phyloP scores from a whole-genome alignment of 1,140 invertebrate genomes.

The Neotoxoptera formosana region DNA sequence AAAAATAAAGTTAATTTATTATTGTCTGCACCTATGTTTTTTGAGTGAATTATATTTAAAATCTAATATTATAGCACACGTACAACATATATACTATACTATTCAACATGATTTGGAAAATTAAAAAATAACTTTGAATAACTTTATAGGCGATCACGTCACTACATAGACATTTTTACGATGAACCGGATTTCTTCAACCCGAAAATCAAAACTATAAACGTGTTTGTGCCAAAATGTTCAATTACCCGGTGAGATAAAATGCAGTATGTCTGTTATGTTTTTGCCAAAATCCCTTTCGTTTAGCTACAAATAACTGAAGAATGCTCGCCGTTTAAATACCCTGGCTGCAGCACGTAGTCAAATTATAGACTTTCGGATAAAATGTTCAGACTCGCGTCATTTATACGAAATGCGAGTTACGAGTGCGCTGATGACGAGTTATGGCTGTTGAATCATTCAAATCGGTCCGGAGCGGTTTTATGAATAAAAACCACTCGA shows the following conservation, averaged over 20 bases:
- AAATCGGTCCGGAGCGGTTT: background rate
- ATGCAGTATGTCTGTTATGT: background rate
- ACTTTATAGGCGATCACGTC: background rate
- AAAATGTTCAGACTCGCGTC: background rate
- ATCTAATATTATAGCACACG: background rate
- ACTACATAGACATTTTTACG: background rate
- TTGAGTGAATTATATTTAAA: background rate
- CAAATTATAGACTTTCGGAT: background rate
- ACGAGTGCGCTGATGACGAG: background rate
- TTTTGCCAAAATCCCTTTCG: constrained; percentile 25
- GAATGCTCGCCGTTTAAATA: background rate
- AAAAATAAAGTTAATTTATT: constrained; percentile 34
- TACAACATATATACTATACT: background rate
- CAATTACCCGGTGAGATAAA: constrained; percentile 37
- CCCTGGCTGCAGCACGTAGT: background rate
- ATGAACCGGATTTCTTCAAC: constrained; percentile 22
- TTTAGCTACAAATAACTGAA: constrained; percentile 38
- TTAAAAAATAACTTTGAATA: background rate
- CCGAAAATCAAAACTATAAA: background rate
- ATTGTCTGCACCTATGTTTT: background rate
- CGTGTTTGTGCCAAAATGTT: constrained; percentile 38
- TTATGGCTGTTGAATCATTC: background rate
- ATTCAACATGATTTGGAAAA: background rate
- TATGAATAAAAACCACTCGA: background rate
- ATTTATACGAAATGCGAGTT: background rate